Conservation (phyloP, 2,888 invertebrate species). For the Melanchra persicariae region DNA sequence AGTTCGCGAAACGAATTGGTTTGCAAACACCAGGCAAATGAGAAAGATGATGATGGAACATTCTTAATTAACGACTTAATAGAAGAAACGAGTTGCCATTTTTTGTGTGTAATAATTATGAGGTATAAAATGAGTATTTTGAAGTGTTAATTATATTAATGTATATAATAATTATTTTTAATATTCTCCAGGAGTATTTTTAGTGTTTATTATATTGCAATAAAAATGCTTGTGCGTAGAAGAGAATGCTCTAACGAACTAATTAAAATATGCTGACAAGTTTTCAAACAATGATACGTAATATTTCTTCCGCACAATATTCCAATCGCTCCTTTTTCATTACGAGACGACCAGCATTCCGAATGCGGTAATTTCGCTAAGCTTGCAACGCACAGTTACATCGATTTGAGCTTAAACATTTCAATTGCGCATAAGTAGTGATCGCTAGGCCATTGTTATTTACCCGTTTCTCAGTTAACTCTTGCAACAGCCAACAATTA, state of each 20-base stretch:
- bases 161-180: constrained; percentile 31
- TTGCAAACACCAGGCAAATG: constrained; percentile 72
- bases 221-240: constrained; percentile 10
- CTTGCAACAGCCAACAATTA: constrained; percentile 66
- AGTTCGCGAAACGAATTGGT: constrained; percentile 70
- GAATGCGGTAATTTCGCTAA: constrained; percentile 50
- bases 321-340: constrained; percentile 18
- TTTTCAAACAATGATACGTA: neutral
- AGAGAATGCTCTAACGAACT: neutral
- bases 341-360: constrained; percentile 30
- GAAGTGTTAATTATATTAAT: constrained; percentile 44
- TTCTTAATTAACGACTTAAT: constrained; percentile 67
- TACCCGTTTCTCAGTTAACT: constrained; percentile 61
- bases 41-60: constrained; percentile 59
- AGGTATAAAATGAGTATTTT: constrained; percentile 49
- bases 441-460: constrained; percentile 62
- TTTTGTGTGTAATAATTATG: constrained; percentile 53
- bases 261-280: neutral
- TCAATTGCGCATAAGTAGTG: constrained; percentile 61
- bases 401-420: constrained; percentile 62
- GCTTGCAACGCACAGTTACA: constrained; percentile 55
- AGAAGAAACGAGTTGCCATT: constrained; percentile 52
- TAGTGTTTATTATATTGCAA: constrained; percentile 18
- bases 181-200: constrained; percentile 16
- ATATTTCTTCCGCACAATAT: constrained; percentile 17